phyloP scores from a whole-genome alignment of 2,113 vertebrate species.

The Tachysurus fulvidraco region DNA sequence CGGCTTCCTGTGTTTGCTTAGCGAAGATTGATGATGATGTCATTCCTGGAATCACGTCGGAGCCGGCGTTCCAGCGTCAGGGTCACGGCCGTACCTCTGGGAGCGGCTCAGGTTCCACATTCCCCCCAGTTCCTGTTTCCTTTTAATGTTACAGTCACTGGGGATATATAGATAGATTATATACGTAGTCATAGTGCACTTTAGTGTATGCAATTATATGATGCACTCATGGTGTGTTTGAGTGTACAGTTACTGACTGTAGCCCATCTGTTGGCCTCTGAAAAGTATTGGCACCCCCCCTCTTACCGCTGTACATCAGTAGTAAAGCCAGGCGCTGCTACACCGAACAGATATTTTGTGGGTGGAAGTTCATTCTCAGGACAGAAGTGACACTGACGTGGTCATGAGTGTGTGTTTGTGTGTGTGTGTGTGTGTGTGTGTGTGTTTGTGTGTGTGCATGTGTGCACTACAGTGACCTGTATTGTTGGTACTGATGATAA shows the following conservation, averaged over 20 bases:
- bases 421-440: not conserved
- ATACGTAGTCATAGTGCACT: not conserved
- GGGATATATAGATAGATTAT: not conserved
- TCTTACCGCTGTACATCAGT: not conserved
- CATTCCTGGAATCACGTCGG: not conserved
- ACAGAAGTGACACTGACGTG: not conserved
- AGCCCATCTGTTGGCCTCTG: not conserved
- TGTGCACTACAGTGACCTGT: not conserved
- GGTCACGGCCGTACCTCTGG: not conserved
- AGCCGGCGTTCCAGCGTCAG: not conserved
- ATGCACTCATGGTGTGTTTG: not conserved
- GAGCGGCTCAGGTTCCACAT: slow-evolving; percentile 4
- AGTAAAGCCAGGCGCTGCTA: not conserved
- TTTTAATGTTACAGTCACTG: not conserved
- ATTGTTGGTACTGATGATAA: not conserved
- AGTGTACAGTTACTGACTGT: not conserved
- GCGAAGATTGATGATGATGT: not conserved
- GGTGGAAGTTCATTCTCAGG: not conserved
- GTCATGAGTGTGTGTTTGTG: not conserved
- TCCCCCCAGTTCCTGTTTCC: slow-evolving; percentile 15
- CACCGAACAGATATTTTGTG: not conserved
- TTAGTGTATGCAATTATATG: not conserved
- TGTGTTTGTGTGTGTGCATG: not conserved
- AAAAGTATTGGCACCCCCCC: not conserved
- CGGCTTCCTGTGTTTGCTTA: not conserved